Base-by-base conservation (phyloP, 2,113 vertebrate genomes). In the Platycercus adscitus region DNA sequence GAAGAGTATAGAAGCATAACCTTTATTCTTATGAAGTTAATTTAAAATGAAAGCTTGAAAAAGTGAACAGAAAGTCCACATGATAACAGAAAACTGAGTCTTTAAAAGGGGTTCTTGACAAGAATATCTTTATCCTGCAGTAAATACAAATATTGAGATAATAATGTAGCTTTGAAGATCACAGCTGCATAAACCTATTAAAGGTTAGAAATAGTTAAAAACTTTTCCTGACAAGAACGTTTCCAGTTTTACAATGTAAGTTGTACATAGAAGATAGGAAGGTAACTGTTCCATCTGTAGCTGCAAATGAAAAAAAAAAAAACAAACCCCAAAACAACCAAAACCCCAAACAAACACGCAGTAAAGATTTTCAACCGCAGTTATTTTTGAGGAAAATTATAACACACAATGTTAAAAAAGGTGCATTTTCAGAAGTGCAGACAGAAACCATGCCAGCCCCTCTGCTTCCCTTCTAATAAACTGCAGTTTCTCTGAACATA, bases 31-130 rank as follows among this genome's bases (percentile, higher is more conserved):
- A 69, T 20, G 8, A 87, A 75, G 47, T 69, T 71, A 75, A 79
- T 63, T 89, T 91, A 70, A 86, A 89, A 68, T 35, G 39, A 95
- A 95, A 87, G 52, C 44, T 76, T 82, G 28, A 68, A 89, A 91
- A 16, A 81, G 10, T 52, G 12, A 95, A 66, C 2, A 2, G 10
- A 60, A 46, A 50, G 20, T 70, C 14, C 28, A 49, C 6, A 13
- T 20, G 52, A 85, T 29, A 52, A 52, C 2, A 89, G 15, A 88
- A 85, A 91, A 39, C 15, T 37, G 16, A 64, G 15, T 17, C 58
- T 81, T 37, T 75, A 11, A 75, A 78, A n/a, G 10, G 2, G 0
- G 0, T n/a, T 64, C 24, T 43, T 64, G 16, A n/a, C 20, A 61
- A 18, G 31, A 53, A 66, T 58, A 1, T 77, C 31, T 37, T 66